Conservation (phyloP, 2,888 invertebrate genomes). For the Trimorus sp. region DNA sequence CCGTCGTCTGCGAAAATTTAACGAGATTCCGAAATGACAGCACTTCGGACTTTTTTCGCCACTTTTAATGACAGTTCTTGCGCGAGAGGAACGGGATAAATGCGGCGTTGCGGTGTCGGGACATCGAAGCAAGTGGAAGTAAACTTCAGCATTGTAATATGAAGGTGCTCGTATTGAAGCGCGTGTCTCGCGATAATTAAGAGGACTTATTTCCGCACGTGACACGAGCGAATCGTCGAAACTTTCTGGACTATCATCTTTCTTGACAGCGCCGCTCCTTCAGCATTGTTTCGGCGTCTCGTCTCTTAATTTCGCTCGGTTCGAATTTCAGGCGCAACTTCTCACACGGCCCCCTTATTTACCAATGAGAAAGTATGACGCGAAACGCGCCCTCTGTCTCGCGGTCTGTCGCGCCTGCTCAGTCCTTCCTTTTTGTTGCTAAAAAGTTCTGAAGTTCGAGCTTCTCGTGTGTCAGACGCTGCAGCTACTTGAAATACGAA, state of each 20-base stretch:
- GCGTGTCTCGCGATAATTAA: constrained; percentile 44
- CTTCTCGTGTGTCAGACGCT: constrained; percentile 40
- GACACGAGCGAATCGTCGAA: constrained; percentile 47
- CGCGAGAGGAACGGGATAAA: constrained; percentile 9
- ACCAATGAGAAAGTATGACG: constrained; percentile 43
- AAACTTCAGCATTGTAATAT: constrained; percentile 56
- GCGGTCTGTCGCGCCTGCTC: constrained; percentile 7
- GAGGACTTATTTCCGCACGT: constrained; percentile 47
- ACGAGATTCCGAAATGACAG: neutral
- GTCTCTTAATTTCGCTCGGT: constrained; percentile 28
- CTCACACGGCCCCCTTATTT: constrained; percentile 47
- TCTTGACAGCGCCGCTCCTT: constrained; percentile 32
- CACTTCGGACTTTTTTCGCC: neutral
- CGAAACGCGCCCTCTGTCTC: constrained; percentile 2
- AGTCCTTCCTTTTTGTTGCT: constrained; percentile 17
- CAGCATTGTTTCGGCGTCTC: constrained; percentile 36
- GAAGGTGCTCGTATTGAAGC: constrained; percentile 29
- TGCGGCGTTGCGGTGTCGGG: constrained; percentile 2
- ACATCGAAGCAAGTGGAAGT: constrained; percentile 40
- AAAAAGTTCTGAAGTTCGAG: constrained; percentile 30
- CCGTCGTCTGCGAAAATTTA: neutral
- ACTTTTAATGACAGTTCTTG: constrained; percentile 4
- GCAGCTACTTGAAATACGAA: constrained; percentile 37
- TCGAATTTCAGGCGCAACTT: constrained; percentile 50
- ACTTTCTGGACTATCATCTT: constrained; percentile 55